phyloP scores from a whole-genome alignment of 1,140 invertebrate species.

The Gonatopus flavifemur region DNA sequence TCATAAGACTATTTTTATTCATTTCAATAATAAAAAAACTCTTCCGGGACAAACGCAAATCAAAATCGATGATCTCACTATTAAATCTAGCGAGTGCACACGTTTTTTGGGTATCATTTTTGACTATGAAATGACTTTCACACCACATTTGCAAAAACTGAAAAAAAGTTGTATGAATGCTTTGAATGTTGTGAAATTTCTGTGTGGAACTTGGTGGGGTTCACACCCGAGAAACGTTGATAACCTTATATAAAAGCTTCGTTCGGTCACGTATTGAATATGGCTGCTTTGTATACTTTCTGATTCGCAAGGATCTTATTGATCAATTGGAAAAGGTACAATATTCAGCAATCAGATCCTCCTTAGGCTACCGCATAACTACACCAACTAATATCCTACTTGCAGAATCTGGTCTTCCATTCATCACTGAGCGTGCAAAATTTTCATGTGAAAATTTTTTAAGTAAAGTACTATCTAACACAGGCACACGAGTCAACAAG shows the following conservation, averaged over 20 bases:
- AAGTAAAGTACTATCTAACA: too few species aligned
- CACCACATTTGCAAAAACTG: not conserved
- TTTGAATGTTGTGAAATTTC: not conserved
- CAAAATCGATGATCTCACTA: not conserved
- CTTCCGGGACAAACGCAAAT: not conserved
- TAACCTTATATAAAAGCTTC: conserved; percentile 6
- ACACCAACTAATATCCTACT: too few species aligned
- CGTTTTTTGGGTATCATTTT: conserved; percentile 1
- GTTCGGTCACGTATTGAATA: conserved; percentile 1
- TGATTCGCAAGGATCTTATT: too few species aligned
- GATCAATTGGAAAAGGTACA: too few species aligned
- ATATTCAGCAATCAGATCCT: too few species aligned
- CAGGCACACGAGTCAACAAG: too few species aligned
- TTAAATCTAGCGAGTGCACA: not conserved
- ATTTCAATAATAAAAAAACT: not conserved
- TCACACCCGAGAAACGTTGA: not conserved
- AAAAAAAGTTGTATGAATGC: not conserved
- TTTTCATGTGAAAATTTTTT: too few species aligned
- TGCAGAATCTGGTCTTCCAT: too few species aligned
- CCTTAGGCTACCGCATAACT: too few species aligned
- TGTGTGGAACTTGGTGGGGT: conserved; percentile 3
- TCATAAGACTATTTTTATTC: not conserved
- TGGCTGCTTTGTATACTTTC: not conserved
- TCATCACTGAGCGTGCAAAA: too few species aligned
- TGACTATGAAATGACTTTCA: not conserved